A percentile compares a stretch with the other conserved stretches of the same genome.
Conservation (phyloP, 2,888 invertebrate species). For the Latheticus oryzae region DNA sequence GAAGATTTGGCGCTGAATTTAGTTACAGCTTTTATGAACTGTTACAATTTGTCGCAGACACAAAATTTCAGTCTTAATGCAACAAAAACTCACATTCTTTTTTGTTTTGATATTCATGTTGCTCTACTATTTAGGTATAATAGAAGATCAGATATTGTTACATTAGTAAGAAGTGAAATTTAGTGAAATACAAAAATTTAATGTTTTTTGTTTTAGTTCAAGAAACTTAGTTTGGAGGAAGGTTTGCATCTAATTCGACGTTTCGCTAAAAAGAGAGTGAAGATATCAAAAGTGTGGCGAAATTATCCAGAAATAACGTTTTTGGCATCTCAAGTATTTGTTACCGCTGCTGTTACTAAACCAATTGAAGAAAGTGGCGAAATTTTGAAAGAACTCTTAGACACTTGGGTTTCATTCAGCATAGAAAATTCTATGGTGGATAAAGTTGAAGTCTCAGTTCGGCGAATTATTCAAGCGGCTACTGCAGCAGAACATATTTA, state of each 20-base stretch:
- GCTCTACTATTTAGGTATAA: conserved; percentile 70
- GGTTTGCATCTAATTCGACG: conserved; percentile 70
- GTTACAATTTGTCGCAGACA: conserved; percentile 58
- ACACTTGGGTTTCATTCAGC: conserved; percentile 62
- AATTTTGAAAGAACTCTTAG: conserved; percentile 60
- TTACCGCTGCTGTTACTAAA: conserved; percentile 69
- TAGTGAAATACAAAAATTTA: conserved; percentile 2
- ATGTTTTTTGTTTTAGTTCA: conserved; percentile 64
- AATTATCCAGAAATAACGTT: conserved; percentile 69
- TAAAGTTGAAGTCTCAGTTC: conserved; percentile 56
- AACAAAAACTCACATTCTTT: conserved; percentile 68
- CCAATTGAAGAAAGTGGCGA: conserved; percentile 62
- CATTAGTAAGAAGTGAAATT: conserved; percentile 63
- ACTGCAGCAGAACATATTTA: conserved; percentile 76
- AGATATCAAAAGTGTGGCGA: conserved; percentile 69
- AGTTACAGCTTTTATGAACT: conserved; percentile 67
- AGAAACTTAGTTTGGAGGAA: conserved; percentile 68
- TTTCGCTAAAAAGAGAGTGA: conserved; percentile 65
- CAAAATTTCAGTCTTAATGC: conserved; percentile 61
- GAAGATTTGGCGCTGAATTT: conserved; percentile 73
- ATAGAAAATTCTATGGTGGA: conserved; percentile 55
- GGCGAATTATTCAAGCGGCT: conserved; percentile 67
- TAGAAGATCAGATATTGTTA: conserved; percentile 68
- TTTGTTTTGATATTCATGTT: conserved; percentile 72
- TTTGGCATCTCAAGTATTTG: conserved; percentile 69